phyloP scores from a whole-genome alignment of 1,140 invertebrate species.

The Drosophila subobscura region DNA sequence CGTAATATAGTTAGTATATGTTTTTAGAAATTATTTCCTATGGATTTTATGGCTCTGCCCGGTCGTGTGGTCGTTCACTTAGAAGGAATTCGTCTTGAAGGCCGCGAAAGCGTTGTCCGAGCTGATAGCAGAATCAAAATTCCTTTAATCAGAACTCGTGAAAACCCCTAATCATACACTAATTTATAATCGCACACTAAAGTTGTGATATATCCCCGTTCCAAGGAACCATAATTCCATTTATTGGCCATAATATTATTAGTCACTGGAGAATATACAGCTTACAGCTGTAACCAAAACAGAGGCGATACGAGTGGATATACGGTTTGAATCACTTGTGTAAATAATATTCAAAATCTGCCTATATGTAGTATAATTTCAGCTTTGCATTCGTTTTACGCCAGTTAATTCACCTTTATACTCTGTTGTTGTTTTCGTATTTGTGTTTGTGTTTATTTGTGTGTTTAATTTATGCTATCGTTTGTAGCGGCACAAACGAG shows the following conservation, averaged over 20 bases:
- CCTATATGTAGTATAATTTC: not conserved
- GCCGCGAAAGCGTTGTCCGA: not conserved
- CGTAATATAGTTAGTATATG: conserved; percentile 6
- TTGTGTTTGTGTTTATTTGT: conserved; percentile 20
- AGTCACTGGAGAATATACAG: not conserved
- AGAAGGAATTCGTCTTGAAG: conserved; percentile 6
- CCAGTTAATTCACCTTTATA: conserved; percentile 61
- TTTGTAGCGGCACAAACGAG: conserved; percentile 40
- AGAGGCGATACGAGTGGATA: no score
- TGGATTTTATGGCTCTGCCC: conserved; percentile 7
- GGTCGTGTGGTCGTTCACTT: conserved; percentile 11
- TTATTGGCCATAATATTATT: not conserved
- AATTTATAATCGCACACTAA: conserved; percentile 8
- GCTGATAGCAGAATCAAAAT: conserved; percentile 41
- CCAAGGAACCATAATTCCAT: not conserved
- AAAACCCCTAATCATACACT: conserved; percentile 15
- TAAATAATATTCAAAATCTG: conserved; percentile 9
- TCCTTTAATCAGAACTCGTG: conserved; percentile 23
- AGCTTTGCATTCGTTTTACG: conserved; percentile 20
- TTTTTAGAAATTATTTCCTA: conserved; percentile 9
- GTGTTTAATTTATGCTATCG: conserved; percentile 14
- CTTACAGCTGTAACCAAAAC: not conserved
- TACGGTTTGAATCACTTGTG: conserved; percentile 8
- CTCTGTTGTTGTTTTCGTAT: conserved; percentile 17
- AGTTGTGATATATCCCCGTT: not conserved